Conservation (phyloP, 2,797 vertebrate species). For the Hemitrygon akajei region DNA sequence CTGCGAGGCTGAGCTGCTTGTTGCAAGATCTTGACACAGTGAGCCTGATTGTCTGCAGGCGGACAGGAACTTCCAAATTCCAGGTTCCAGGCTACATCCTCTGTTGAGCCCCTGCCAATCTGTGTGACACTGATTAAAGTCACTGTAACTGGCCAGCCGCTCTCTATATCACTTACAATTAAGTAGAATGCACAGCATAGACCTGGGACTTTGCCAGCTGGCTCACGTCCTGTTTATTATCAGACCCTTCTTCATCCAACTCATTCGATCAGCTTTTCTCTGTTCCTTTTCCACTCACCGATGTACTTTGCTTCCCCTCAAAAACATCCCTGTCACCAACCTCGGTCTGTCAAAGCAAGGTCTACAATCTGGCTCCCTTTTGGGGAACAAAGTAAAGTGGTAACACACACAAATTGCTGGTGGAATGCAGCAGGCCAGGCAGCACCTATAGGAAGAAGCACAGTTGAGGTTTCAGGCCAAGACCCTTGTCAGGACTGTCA, state of each 20-base stretch:
- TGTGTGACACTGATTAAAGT: background rate
- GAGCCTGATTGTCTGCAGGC: background rate
- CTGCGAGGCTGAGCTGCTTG: background rate
- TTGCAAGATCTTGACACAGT: background rate
- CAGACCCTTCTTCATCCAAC: background rate
- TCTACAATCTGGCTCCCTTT: background rate
- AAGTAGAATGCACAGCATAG: background rate
- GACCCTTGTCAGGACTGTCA: no score
- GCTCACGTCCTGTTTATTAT: background rate
- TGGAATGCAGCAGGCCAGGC: no score
- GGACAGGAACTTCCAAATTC: constrained; percentile 5
- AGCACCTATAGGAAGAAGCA: no score
- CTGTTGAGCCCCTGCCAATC: background rate
- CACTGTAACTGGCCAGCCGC: background rate
- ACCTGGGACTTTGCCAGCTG: background rate
- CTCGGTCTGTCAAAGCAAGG: background rate
- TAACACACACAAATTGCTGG: no score
- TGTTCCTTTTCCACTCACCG: background rate
- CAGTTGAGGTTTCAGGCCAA: no score
- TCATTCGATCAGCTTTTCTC: background rate
- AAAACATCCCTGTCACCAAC: background rate
- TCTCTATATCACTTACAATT: background rate
- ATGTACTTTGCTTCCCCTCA: background rate
- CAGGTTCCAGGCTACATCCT: background rate
- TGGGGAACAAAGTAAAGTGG: background rate